phyloP scores from a whole-genome alignment of 2,888 invertebrate genomes.

The Auanema freiburgensis region DNA sequence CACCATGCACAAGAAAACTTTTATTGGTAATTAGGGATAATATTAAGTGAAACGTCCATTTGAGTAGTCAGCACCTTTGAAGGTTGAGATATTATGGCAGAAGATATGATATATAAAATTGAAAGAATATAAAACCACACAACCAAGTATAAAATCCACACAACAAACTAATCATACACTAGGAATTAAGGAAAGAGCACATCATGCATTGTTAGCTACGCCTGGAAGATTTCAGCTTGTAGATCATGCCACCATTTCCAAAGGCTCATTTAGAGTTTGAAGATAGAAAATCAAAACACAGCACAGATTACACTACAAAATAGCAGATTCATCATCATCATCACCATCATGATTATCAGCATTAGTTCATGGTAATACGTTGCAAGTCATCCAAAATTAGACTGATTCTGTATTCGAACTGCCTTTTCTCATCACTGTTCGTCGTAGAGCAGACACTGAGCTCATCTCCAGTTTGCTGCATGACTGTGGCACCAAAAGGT shows the following conservation, averaged over 20 bases:
- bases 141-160: neutral
- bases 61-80: too few species aligned
- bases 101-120: neutral
- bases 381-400: constrained; percentile 59
- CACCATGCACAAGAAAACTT: too few species aligned
- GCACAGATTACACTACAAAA: too few species aligned
- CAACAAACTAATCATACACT: too few species aligned
- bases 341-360: too few species aligned
- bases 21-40: too few species aligned
- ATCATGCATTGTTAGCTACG: neutral
- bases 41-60: too few species aligned
- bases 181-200: too few species aligned
- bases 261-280: too few species aligned
- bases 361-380: constrained; percentile 13
- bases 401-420: constrained; percentile 58
- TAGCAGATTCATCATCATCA: too few species aligned
- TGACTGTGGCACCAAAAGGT: neutral
- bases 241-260: constrained; percentile 6
- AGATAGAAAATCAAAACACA: too few species aligned
- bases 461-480: constrained; percentile 25
- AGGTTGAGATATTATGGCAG: constrained; percentile 1
- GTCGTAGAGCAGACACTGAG: constrained; percentile 20
- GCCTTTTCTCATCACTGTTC: constrained; percentile 33
- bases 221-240: constrained; percentile 8
- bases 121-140: neutral